Conservation (phyloP, 2,113 vertebrate species). For the Arvicanthis niloticus region DNA sequence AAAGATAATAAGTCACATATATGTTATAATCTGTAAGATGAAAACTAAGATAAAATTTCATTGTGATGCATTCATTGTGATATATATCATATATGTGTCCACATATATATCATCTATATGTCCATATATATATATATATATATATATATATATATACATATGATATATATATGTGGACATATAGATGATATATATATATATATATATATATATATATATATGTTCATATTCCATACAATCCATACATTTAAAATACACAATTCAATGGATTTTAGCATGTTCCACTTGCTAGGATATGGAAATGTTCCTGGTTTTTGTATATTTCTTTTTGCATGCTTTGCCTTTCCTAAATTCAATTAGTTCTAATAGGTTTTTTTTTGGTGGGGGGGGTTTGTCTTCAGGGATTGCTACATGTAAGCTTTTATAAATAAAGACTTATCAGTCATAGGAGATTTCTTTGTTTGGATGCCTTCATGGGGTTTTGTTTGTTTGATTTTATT, state of each 20-base stretch:
- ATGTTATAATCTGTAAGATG: neutral
- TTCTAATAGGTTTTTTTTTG: conserved; percentile 10
- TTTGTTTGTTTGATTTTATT: neutral
- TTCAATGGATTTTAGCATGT: neutral
- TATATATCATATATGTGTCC: too few species aligned
- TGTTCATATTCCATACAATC: neutral
- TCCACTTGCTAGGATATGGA: neutral
- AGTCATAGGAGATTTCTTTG: neutral
- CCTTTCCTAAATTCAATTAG: neutral
- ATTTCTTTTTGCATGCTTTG: neutral
- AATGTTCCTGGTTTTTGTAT: neutral
- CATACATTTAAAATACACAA: neutral
- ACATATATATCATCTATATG: too few species aligned
- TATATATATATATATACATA: too few species aligned
- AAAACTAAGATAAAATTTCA: neutral
- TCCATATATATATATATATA: too few species aligned
- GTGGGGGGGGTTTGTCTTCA: neutral
- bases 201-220: too few species aligned
- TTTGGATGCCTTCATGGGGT: neutral
- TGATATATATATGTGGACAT: too few species aligned
- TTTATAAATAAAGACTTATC: neutral
- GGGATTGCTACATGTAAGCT: neutral
- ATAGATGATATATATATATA: too few species aligned
- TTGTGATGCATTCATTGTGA: neutral
- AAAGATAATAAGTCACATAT: neutral